Conservation (phyloP, 2,113 vertebrate genomes). For the Emydocephalus ijimae region DNA sequence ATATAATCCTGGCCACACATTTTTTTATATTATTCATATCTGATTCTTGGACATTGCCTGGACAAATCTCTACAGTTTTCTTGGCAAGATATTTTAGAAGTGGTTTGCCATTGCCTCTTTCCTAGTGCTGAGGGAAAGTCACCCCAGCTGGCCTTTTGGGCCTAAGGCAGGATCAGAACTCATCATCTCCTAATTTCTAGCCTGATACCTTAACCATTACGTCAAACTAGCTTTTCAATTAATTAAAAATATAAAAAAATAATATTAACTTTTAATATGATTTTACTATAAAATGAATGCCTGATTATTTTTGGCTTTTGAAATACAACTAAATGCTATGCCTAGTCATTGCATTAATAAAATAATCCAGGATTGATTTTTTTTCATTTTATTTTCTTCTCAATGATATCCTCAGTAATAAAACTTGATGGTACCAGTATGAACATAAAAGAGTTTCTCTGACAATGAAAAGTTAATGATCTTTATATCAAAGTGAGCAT, state of each 20-base stretch:
- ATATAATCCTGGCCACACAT: neutral
- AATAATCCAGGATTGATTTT: constrained; percentile 3
- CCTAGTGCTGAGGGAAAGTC: neutral
- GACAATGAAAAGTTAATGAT: neutral
- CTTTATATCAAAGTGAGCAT: neutral
- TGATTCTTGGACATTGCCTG: neutral
- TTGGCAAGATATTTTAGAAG: neutral
- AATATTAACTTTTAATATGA: constrained; percentile 47
- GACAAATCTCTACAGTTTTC: neutral
- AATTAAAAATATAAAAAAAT: constrained; percentile 29
- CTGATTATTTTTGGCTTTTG: constrained; percentile 29
- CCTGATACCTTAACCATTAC: neutral
- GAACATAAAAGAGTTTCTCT: neutral
- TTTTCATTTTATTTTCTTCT: neutral
- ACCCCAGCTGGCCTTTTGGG: neutral
- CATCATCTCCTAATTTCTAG: neutral
- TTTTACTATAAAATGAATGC: constrained; percentile 46
- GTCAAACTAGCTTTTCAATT: neutral
- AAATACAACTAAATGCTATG: constrained; percentile 19
- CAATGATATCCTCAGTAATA: neutral
- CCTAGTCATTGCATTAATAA: neutral
- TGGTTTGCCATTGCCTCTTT: neutral
- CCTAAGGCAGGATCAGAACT: neutral
- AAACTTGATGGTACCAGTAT: neutral
- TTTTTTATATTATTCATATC: neutral